phyloP scores from a whole-genome alignment of 1,140 invertebrate species.

The Drosophila kikkawai region DNA sequence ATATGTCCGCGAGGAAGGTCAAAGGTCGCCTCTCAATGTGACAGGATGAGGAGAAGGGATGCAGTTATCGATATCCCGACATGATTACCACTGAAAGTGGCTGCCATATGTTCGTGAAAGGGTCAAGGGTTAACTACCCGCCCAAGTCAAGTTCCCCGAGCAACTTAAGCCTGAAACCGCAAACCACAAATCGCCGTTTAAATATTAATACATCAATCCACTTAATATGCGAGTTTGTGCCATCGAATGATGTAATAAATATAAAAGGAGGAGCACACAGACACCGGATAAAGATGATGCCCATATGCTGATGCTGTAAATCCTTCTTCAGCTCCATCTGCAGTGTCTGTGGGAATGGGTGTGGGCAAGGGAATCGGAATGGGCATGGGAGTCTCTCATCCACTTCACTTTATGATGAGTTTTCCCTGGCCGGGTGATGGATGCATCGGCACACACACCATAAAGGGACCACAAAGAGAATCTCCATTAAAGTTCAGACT shows the following conservation, averaged over 20 bases:
- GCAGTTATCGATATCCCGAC: constrained; percentile 23
- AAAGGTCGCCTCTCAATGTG: constrained; percentile 4
- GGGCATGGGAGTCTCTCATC: not conserved
- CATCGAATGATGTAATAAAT: constrained; percentile 79
- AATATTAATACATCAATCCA: constrained; percentile 84
- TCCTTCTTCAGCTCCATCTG: constrained; percentile 40
- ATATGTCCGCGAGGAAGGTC: constrained; percentile 42
- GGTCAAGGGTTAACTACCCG: constrained; percentile 39
- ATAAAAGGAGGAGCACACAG: constrained; percentile 64
- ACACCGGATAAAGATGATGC: constrained; percentile 44
- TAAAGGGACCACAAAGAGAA: constrained; percentile 41
- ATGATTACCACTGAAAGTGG: constrained; percentile 20
- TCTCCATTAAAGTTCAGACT: constrained; percentile 47
- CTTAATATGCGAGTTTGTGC: constrained; percentile 81
- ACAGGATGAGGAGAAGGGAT: not conserved
- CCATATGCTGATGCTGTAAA: constrained; percentile 59
- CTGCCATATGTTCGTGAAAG: constrained; percentile 48
- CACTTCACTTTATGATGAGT: constrained; percentile 51
- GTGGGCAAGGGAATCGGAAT: not conserved
- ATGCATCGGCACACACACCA: constrained; percentile 24
- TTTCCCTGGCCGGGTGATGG: constrained; percentile 28
- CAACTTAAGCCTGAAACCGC: constrained; percentile 14
- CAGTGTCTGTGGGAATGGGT: constrained; percentile 13
- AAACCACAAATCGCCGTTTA: constrained; percentile 79
- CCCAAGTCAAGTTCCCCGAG: constrained; percentile 24